Percentiles rank a stretch among this genome's conserved stretches.
These are phyloP conservation scores for Plecturocebus donacophilus DNA, from an alignment of 2,113 vertebrate genomes.

Conservation along the genomic window DNA sequence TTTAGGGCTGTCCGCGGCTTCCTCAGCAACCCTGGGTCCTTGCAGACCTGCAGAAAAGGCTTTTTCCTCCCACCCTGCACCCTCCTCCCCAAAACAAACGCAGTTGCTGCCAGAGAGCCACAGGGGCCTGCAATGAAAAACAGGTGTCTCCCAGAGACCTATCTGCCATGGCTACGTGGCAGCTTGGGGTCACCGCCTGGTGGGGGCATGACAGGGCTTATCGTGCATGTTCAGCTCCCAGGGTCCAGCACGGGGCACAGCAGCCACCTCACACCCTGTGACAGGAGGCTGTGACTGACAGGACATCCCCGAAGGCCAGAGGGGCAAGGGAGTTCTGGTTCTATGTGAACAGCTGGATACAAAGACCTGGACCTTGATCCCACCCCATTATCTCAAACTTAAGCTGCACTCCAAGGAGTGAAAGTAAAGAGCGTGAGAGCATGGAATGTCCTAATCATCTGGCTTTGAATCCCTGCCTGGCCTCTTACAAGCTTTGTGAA, in stretches of 20 bases:
- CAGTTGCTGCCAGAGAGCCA: constrained; percentile 55
- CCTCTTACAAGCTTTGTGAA: neutral
- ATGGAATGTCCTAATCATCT: neutral
- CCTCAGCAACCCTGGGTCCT: neutral
- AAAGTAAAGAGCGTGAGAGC: neutral
- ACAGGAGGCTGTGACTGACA: neutral
- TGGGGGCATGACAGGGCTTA: neutral
- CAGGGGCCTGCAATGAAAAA: constrained; percentile 68
- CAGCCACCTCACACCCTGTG: neutral
- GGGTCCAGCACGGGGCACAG: accelerated
- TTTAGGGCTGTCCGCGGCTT: neutral
- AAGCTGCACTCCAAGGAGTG: neutral
- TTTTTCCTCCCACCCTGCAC: neutral
- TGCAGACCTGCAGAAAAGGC: constrained; percentile 26
- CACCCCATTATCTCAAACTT: neutral
- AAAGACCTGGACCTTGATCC: neutral
- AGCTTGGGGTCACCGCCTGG: constrained; percentile 16
- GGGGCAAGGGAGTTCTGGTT: neutral
- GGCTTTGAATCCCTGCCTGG: neutral
- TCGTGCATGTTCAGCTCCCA: neutral
- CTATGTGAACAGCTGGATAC: neutral
- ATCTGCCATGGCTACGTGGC: neutral
- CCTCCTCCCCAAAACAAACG: constrained; percentile 35
- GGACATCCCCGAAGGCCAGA: neutral
- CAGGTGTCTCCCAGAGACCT: constrained; percentile 66